phyloP scores from a whole-genome alignment of 2,797 vertebrate genomes.

The Hoplostethus mediterraneus region DNA sequence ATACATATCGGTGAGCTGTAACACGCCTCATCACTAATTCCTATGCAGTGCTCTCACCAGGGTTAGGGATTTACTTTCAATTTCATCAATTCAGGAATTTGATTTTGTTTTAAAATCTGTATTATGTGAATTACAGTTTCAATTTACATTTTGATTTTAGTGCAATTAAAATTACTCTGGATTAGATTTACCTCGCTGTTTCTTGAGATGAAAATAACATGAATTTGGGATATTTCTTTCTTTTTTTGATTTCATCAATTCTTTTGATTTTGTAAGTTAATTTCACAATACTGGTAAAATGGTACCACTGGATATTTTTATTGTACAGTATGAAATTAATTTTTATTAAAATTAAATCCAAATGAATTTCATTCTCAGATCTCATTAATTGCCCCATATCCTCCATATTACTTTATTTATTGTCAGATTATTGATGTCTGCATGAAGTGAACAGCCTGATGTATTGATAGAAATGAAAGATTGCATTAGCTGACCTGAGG shows the following conservation, averaged over 20 bases:
- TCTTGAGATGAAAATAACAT: constrained; percentile 42
- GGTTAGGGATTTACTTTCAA: not conserved
- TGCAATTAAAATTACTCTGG: constrained; percentile 21
- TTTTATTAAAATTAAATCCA: constrained; percentile 53
- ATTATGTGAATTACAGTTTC: constrained; percentile 1
- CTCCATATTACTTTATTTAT: not conserved
- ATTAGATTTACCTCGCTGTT: constrained; percentile 14
- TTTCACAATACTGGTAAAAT: constrained; percentile 43
- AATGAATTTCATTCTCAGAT: not conserved
- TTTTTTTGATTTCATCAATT: constrained; percentile 15
- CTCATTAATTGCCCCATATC: not conserved
- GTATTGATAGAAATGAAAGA: not conserved
- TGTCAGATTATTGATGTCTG: not conserved
- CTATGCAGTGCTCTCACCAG: not conserved
- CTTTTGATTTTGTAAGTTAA: constrained; percentile 51
- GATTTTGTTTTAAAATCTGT: not conserved
- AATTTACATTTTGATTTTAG: constrained; percentile 6
- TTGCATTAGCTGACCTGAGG: not conserved
- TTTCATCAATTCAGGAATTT: not conserved
- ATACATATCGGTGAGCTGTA: constrained; percentile 13
- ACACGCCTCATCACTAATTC: constrained; percentile 10
- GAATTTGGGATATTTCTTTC: constrained; percentile 46
- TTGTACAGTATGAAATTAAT: constrained; percentile 64
- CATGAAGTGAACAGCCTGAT: not conserved
- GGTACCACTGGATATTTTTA: constrained; percentile 74